phyloP scores from a whole-genome alignment of 2,113 vertebrate species.

The Sylvia atricapilla region DNA sequence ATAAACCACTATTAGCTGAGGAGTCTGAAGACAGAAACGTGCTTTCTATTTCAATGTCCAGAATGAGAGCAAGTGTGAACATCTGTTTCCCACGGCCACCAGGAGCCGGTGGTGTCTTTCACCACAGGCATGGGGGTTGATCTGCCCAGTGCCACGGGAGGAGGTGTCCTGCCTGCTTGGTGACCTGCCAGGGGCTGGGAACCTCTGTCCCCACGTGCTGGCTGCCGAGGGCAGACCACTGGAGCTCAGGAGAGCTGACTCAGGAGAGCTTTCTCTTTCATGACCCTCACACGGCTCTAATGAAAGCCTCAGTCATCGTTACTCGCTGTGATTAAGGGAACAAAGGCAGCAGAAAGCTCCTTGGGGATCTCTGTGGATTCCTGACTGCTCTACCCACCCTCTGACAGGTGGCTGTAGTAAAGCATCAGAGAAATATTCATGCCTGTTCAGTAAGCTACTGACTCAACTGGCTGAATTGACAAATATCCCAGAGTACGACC shows the following conservation, averaged over 20 bases:
- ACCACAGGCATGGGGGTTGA: accelerated
- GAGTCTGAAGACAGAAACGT: neutral
- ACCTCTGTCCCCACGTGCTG: accelerated
- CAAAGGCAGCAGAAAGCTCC: neutral
- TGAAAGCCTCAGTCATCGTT: neutral
- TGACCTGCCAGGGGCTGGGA: neutral
- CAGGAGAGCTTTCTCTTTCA: neutral
- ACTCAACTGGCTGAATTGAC: neutral
- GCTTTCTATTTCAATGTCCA: neutral
- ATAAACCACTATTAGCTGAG: neutral
- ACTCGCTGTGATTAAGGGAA: neutral
- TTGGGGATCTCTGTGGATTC: neutral
- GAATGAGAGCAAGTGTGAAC: neutral
- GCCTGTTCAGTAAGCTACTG: neutral
- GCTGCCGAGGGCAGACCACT: neutral
- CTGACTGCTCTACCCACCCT: slow-evolving; percentile 1
- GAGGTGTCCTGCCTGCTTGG: accelerated
- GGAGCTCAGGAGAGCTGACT: neutral
- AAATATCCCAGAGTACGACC: neutral
- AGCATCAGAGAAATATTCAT: neutral
- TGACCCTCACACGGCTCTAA: accelerated
- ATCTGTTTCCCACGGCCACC: neutral
- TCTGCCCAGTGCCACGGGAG: accelerated
- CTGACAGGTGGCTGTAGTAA: slow-evolving; percentile 46
- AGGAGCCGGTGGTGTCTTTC: neutral